Conservation (phyloP, 2,888 invertebrate species). For the Augochlorella aurata region DNA sequence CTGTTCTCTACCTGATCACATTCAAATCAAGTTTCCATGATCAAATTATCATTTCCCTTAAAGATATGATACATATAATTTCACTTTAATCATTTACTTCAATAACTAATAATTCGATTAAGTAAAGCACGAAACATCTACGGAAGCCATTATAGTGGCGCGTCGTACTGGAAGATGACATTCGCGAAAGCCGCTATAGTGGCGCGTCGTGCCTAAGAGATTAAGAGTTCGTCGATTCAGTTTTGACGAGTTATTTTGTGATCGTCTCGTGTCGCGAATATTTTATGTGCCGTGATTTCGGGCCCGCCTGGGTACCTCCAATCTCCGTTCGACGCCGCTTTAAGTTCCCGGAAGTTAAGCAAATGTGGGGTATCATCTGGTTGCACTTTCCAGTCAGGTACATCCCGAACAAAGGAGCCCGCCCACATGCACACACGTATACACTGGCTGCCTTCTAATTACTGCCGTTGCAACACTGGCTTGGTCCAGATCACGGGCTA, state of each 20-base stretch:
- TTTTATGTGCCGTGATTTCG: background rate
- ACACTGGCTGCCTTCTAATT: conserved; percentile 58
- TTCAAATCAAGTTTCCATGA: too few species aligned
- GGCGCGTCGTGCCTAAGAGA: too few species aligned
- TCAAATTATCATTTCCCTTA: too few species aligned
- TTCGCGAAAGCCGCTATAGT: too few species aligned
- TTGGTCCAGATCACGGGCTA: conserved; percentile 53
- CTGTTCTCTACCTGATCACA: too few species aligned
- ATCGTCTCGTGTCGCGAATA: background rate
- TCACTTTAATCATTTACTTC: too few species aligned
- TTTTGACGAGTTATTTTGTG: background rate
- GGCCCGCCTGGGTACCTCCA: conserved; percentile 2
- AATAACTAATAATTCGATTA: too few species aligned
- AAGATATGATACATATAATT: too few species aligned
- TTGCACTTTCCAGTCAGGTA: conserved; percentile 40
- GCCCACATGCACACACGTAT: conserved; percentile 21
- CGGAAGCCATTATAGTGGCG: too few species aligned
- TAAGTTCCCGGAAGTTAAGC: conserved; percentile 32
- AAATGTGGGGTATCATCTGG: conserved; percentile 26
- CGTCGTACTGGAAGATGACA: too few species aligned
- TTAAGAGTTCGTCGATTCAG: conserved; percentile 7
- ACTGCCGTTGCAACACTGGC: conserved; percentile 52
- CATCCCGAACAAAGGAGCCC: conserved; percentile 22
- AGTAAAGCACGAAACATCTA: too few species aligned
- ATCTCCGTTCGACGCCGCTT: conserved; percentile 20